phyloP scores from a whole-genome alignment of 2,113 vertebrate species.

The Sterna hirundo region DNA sequence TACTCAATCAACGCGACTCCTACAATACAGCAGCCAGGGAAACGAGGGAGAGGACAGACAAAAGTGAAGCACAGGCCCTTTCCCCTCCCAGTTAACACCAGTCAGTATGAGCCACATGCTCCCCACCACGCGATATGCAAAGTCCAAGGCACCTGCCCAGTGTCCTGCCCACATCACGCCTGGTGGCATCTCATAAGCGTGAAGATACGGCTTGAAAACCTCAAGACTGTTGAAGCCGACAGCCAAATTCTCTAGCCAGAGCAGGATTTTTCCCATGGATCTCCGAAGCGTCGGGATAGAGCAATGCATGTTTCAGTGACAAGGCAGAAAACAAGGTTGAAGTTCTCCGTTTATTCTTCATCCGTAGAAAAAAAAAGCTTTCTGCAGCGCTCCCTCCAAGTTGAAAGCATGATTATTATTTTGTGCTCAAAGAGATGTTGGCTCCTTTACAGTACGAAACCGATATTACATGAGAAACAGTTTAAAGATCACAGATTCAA shows the following conservation, averaged over 20 bases:
- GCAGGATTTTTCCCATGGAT: background rate
- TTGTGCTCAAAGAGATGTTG: conserved; percentile 55
- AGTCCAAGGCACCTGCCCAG: background rate
- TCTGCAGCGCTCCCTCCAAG: conserved; percentile 52
- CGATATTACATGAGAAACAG: conserved; percentile 35
- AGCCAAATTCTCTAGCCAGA: background rate
- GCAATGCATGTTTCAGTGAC: background rate
- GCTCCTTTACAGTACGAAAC: conserved; percentile 38
- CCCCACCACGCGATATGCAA: background rate
- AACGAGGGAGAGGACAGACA: background rate
- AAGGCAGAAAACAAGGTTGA: conserved; percentile 9
- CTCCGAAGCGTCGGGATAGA: background rate
- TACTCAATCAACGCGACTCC: rapidly evolving
- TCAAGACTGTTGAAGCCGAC: background rate
- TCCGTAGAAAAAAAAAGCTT: conserved; percentile 18
- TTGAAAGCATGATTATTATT: conserved; percentile 55
- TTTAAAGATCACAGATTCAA: conserved; percentile 4
- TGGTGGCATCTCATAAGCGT: background rate
- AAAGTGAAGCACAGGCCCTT: background rate
- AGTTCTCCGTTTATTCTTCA: conserved; percentile 22
- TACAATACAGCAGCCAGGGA: background rate
- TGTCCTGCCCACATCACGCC: background rate
- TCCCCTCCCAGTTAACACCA: background rate
- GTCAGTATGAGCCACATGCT: background rate
- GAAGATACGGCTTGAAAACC: background rate